Conservation (phyloP, 2,113 vertebrate species). For the Hydrochoerus hydrochaeris region DNA sequence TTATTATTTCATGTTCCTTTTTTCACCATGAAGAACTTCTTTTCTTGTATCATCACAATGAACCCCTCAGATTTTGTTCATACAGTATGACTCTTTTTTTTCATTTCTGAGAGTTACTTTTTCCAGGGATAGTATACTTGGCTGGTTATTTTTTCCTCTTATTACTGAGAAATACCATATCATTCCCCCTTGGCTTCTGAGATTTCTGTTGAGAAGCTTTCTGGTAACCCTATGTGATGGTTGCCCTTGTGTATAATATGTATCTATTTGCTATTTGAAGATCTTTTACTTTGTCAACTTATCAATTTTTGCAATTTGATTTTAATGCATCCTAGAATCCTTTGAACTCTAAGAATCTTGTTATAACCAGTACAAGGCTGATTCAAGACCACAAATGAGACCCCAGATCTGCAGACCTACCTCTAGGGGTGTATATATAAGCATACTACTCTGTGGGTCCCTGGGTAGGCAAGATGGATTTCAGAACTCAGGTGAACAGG, state of each 20-base stretch:
- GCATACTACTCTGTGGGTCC: too few species aligned
- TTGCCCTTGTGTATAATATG: neutral
- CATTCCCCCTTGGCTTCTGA: too few species aligned
- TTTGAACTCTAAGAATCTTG: neutral
- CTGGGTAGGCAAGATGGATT: too few species aligned
- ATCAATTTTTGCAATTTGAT: neutral
- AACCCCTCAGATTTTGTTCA: neutral
- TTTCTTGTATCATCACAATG: neutral
- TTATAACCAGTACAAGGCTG: neutral
- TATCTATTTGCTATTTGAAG: neutral
- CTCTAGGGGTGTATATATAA: neutral
- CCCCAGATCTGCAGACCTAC: neutral
- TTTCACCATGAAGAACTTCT: too few species aligned
- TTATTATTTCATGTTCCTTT: neutral
- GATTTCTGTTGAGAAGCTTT: neutral
- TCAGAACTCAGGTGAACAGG: too few species aligned
- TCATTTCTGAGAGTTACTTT: neutral
- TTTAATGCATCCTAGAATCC: neutral
- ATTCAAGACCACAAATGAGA: neutral
- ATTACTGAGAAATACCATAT: neutral
- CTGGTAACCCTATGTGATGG: neutral
- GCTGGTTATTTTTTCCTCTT: neutral
- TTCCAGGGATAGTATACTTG: neutral
- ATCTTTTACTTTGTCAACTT: neutral
- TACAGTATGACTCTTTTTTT: neutral